Percentiles rank a stretch among this genome's conserved stretches.
These are phyloP conservation scores for Balaenoptera acutorostrata DNA, from an alignment of 2,113 vertebrate genomes.

Conservation along the genomic window DNA sequence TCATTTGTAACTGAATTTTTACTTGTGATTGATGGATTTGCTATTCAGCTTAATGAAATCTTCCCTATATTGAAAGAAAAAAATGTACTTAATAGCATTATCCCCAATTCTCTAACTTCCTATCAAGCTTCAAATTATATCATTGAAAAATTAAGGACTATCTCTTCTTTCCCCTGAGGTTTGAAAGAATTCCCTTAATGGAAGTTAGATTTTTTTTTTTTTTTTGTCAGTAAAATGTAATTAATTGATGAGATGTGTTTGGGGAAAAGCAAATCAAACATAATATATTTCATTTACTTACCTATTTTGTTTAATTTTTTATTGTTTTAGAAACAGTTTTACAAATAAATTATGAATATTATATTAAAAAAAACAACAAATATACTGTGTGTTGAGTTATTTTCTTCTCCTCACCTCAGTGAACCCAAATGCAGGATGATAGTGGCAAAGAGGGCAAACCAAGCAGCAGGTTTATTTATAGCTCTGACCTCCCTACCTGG, in stretches of 20 bases:
- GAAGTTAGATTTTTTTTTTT: background rate
- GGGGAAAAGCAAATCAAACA: background rate
- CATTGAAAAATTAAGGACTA: background rate
- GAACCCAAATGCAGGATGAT: background rate
- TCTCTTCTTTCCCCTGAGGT: background rate
- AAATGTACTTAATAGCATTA: background rate
- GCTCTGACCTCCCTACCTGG: background rate
- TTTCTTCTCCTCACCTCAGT: background rate
- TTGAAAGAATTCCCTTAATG: background rate
- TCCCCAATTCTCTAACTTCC: background rate
- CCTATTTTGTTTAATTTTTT: background rate
- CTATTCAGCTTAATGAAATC: background rate
- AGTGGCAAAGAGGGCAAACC: background rate
- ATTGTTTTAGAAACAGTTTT: background rate
- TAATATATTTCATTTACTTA: background rate
- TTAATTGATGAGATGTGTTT: background rate
- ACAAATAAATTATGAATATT: background rate
- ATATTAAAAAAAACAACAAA: background rate
- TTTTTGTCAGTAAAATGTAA: background rate
- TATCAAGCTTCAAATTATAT: background rate
- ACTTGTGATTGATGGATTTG: background rate
- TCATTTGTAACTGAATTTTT: background rate
- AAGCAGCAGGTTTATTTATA: accelerated
- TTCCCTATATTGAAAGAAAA: background rate
- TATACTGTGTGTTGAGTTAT: background rate